Percentiles rank a stretch among this genome's conserved stretches.
Conservation (phyloP, 2,113 vertebrate species). For the Zosterops borbonicus region DNA sequence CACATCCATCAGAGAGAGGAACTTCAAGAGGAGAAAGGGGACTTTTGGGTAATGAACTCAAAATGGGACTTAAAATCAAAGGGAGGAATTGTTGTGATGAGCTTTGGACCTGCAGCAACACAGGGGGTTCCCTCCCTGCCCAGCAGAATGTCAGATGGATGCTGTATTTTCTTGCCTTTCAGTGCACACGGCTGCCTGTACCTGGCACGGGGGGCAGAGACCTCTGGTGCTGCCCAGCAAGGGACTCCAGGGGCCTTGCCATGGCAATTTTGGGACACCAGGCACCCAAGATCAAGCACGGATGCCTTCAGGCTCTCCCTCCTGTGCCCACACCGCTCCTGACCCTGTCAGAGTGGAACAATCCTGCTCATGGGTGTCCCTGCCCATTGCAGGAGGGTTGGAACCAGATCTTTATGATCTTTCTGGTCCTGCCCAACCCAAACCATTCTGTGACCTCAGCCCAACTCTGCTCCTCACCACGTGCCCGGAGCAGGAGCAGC, state of each 20-base stretch:
- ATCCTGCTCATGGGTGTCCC: neutral
- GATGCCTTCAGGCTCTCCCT: neutral
- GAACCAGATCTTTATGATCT: neutral
- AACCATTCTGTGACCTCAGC: accelerated
- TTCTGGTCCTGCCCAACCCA: neutral
- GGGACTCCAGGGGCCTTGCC: neutral
- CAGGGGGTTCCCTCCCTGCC: neutral
- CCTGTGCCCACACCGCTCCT: neutral
- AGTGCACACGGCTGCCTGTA: neutral
- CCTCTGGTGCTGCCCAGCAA: neutral
- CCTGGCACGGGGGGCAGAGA: neutral
- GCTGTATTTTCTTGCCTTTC: constrained; percentile 16
- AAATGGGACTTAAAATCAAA: neutral
- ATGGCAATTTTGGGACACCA: neutral
- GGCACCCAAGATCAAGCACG: neutral
- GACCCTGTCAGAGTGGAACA: neutral
- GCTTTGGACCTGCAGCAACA: neutral
- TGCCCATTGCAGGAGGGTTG: neutral
- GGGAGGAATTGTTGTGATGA: neutral
- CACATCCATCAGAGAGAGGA: neutral
- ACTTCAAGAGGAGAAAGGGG: neutral
- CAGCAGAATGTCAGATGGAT: neutral
- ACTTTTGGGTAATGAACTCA: neutral
- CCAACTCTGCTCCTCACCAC: neutral
- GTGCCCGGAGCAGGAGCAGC: neutral